Evolutionary conservation across 92 coral and sea anemone species (phyloP), one percentile per base, ranked within the genome.

Genomic region (Bergia sp.): DNA sequence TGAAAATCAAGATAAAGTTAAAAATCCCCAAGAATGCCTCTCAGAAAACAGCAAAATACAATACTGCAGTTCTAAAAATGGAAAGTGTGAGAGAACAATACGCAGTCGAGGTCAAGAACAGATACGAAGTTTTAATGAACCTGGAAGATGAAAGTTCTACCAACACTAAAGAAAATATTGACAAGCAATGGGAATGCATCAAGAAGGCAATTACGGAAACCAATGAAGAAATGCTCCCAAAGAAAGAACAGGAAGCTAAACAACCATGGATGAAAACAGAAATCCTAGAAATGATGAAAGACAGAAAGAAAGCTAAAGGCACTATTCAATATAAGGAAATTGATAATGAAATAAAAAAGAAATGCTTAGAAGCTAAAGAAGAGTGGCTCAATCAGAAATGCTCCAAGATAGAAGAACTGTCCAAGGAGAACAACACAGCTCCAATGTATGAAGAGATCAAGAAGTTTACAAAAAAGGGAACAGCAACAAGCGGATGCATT

Each of bases 391-490:
- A 72, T 72, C 76, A 72, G 76, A 72, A 72, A 72, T 72, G 76
- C 38, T 72, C 76, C 76, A 72, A 72, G 76, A 72, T 72, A 72
- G 76, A 72, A 72, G 76, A 72, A 72, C 76, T 72, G 76, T 72
- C 76, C 76, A 72, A 72, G 76, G 76, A 72, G 76, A 72, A 72
- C 76, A 72, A 72, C 76, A 72, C 76, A 72, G 76, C 76, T 1
- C 76, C 76, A 72, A 72, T 72, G 76, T 72, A 72, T 72, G 76
- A 72, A 72, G 76, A 72, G 76, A 72, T 72, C 76, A 21, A 72
- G 76, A 72, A 72, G 76, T 72, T 72, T 72, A 72, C 76, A 72
- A 72, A 72, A 72, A 72, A 72, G 76, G 76, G 76, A 72, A 72
- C 11, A 72, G 76, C 76, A 72, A 72, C 76, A 72, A 7, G 76